Percentiles rank a stretch among this genome's conserved stretches.
These are phyloP conservation scores for Formica selysi DNA, from an alignment of 1,140 invertebrate species.

Conservation along the genomic window DNA sequence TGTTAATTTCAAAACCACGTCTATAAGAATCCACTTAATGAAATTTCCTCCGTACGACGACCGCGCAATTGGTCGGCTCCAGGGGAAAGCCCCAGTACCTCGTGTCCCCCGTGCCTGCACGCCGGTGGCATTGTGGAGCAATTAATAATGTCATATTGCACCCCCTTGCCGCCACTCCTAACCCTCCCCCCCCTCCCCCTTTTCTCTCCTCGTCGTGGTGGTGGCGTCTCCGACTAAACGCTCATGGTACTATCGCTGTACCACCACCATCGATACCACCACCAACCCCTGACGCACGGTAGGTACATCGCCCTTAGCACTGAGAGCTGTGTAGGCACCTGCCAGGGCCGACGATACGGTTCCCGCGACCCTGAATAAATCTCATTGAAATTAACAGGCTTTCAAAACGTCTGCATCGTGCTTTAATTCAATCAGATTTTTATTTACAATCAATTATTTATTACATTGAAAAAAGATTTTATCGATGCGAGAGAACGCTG, in stretches of 20 bases:
- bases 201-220: slow-evolving; percentile 32
- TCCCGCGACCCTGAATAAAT: slow-evolving; percentile 11
- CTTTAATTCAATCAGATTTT: not conserved
- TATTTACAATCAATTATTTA: no score
- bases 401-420: not conserved
- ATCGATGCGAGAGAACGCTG: not conserved
- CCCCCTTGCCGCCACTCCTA: slow-evolving; percentile 69
- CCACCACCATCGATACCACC: slow-evolving; percentile 62
- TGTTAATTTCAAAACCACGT: slow-evolving; percentile 84
- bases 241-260: slow-evolving; percentile 50
- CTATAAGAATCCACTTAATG: slow-evolving; percentile 85
- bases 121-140: slow-evolving; percentile 80
- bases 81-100: slow-evolving; percentile 69
- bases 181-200: slow-evolving; percentile 61
- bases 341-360: slow-evolving; percentile 45
- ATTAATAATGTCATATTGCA: slow-evolving; percentile 85
- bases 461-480: not conserved
- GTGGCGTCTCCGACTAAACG: slow-evolving; percentile 49
- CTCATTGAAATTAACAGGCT: not conserved
- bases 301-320: slow-evolving; percentile 75
- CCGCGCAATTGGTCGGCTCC: slow-evolving; percentile 75
- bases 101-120: slow-evolving; percentile 66
- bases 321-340: slow-evolving; percentile 51
- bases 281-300: slow-evolving; percentile 68
- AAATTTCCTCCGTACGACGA: slow-evolving; percentile 81